Conservation (phyloP, 1,140 invertebrate species). For the Dinothrombium tinctorium region DNA sequence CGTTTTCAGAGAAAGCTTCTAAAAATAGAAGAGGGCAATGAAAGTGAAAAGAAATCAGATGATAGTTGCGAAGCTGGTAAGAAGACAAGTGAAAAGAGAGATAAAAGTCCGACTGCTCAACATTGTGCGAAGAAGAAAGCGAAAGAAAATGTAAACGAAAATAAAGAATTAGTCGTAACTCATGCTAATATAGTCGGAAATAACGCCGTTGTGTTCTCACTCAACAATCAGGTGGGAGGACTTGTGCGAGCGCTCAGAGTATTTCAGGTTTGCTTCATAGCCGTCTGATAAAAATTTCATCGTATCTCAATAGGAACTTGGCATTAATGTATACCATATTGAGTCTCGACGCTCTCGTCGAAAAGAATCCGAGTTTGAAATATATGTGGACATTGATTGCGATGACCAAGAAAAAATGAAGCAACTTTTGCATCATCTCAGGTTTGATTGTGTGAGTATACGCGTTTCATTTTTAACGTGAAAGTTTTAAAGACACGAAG, state of each 20-base stretch:
- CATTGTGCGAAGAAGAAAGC: not conserved
- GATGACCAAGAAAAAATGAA: constrained; percentile 49
- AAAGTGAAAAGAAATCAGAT: too few species aligned
- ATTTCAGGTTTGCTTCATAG: constrained; percentile 39
- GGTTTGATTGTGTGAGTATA: constrained; percentile 34
- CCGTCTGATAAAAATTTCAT: not conserved
- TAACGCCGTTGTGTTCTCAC: constrained; percentile 54
- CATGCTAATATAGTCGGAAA: constrained; percentile 4
- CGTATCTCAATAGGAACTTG: constrained; percentile 38
- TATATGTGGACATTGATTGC: constrained; percentile 78
- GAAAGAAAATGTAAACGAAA: not conserved
- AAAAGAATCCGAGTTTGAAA: constrained; percentile 52
- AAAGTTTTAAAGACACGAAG: constrained; percentile 3
- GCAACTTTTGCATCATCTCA: constrained; percentile 48
- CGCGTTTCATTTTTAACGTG: not conserved
- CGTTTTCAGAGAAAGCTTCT: too few species aligned
- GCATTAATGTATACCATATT: constrained; percentile 82
- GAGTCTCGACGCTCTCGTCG: constrained; percentile 56
- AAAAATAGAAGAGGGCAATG: too few species aligned
- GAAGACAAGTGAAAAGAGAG: too few species aligned
- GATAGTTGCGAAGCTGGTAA: too few species aligned
- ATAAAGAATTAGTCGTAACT: not conserved
- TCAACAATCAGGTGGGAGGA: constrained; percentile 81
- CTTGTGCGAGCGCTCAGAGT: constrained; percentile 66
- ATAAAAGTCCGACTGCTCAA: too few species aligned